These are phyloP conservation scores for Nephila pilipes DNA, from an alignment of 1,140 invertebrate genomes.

Conservation along the genomic window DNA sequence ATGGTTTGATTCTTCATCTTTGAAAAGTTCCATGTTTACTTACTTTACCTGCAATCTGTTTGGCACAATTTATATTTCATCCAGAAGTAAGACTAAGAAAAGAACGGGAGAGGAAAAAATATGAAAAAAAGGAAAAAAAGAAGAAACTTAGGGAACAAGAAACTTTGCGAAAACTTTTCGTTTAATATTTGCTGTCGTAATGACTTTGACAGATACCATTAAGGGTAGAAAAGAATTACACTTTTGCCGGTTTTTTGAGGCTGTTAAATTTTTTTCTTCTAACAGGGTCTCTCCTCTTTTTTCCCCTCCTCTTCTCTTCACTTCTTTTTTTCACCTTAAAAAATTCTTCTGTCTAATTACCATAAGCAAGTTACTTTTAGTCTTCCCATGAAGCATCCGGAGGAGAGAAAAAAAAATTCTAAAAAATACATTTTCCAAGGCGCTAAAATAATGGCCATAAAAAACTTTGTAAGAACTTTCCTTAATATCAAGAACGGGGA, in stretches of 20 bases:
- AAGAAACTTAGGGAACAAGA: conserved; percentile 32
- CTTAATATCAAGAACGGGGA: conserved; percentile 73
- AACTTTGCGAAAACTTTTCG: conserved; percentile 76
- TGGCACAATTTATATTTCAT: conserved; percentile 68
- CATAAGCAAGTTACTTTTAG: conserved; percentile 75
- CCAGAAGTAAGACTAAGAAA: conserved; percentile 2
- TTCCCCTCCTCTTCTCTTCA: conserved; percentile 25
- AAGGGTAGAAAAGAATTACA: conserved; percentile 73
- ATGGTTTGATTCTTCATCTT: conserved; percentile 59
- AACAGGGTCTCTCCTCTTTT: conserved; percentile 26
- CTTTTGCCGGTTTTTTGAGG: conserved; percentile 66
- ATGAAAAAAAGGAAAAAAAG: conserved; percentile 7
- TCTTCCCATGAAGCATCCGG: conserved; percentile 64
- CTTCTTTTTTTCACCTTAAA: conserved; percentile 66
- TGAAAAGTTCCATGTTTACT: conserved; percentile 63
- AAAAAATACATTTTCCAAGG: conserved; percentile 73
- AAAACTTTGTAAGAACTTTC: conserved; percentile 74
- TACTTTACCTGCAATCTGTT: conserved; percentile 54
- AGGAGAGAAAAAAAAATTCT: conserved; percentile 55
- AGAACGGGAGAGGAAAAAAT: not conserved
- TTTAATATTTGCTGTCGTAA: conserved; percentile 76
- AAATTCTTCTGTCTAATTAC: conserved; percentile 75
- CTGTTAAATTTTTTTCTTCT: conserved; percentile 66
- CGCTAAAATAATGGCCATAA: conserved; percentile 76
- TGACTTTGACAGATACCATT: conserved; percentile 77